A percentile compares a stretch with the other conserved stretches of the same genome.
Conservation (phyloP, 2,113 vertebrate genomes). For the Ictalurus furcatus region DNA sequence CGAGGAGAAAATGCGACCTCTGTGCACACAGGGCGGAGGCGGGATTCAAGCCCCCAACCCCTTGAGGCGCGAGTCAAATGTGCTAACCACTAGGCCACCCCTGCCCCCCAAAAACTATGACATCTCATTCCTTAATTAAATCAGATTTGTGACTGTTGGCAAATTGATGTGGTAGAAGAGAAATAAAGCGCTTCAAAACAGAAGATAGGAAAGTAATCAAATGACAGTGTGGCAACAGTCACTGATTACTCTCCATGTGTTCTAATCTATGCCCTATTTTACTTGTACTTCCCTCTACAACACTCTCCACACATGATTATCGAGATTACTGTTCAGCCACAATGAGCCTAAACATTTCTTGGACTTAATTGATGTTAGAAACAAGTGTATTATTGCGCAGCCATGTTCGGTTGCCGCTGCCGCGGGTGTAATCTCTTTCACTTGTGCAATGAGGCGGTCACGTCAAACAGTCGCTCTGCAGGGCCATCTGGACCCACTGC, state of each 20-base stretch:
- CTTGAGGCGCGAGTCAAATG: too few relatives aligned
- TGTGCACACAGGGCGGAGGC: too few relatives aligned
- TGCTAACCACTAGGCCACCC: too few relatives aligned
- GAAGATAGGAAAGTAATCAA: neutral
- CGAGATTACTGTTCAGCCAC: neutral
- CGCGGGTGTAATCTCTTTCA: conserved; percentile 37
- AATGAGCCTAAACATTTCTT: conserved; percentile 22
- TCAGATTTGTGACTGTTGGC: too few relatives aligned
- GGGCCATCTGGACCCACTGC: conserved; percentile 54
- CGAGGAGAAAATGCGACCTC: too few relatives aligned
- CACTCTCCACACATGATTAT: neutral
- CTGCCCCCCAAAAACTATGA: neutral
- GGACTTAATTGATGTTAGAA: conserved; percentile 27
- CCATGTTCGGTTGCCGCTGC: conserved; percentile 24
- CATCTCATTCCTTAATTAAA: neutral
- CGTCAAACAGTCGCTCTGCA: conserved; percentile 41
- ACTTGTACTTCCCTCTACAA: neutral
- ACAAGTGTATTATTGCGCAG: conserved; percentile 12
- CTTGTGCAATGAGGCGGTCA: conserved; percentile 41
- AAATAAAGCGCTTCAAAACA: neutral
- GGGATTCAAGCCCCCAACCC: too few relatives aligned
- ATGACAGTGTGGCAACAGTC: neutral
- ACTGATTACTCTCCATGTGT: neutral
- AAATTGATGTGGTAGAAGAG: neutral
- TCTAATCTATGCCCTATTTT: neutral